These are phyloP conservation scores for Adela reaumurella DNA, from an alignment of 2,888 invertebrate genomes.

Conservation along the genomic window DNA sequence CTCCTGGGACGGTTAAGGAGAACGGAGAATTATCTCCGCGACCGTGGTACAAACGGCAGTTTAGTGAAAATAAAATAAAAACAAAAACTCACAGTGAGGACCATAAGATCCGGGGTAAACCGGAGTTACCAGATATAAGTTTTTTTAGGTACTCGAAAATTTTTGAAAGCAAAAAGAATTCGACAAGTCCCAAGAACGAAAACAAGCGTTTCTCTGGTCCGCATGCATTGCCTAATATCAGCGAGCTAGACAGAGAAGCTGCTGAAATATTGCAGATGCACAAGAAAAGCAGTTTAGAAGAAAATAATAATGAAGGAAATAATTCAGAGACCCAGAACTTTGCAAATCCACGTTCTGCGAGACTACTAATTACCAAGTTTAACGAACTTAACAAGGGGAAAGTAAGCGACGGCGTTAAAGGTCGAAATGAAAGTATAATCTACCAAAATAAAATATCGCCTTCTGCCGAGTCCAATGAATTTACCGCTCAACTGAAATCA, in stretches of 20 bases:
- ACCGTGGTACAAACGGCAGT: conserved; percentile 64
- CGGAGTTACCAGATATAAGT: conserved; percentile 46
- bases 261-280: conserved; percentile 65
- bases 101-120: conserved; percentile 25
- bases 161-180: conserved; percentile 37
- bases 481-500: not conserved
- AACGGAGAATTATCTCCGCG: conserved; percentile 36
- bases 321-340: not conserved
- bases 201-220: conserved; percentile 54
- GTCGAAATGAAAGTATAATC: not conserved
- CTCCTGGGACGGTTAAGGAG: not conserved
- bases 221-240: conserved; percentile 68
- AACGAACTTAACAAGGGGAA: conserved; percentile 9
- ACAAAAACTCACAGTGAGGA: conserved; percentile 23
- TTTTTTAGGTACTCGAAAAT: conserved; percentile 48
- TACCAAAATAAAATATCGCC: not conserved
- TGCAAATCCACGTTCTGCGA: conserved; percentile 8
- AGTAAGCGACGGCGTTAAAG: not conserved
- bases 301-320: conserved; percentile 16
- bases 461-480: not conserved
- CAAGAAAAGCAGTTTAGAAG: conserved; percentile 25
- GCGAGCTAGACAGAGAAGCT: conserved; percentile 76
- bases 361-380: conserved; percentile 12
- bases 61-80: conserved; percentile 17
- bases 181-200: conserved; percentile 17